Percentiles rank a stretch among this genome's conserved stretches.
Evolutionary conservation across 2,888 invertebrate genomes (phyloP).

Genomic region (Drosophila pseudotalamancana): DNA sequence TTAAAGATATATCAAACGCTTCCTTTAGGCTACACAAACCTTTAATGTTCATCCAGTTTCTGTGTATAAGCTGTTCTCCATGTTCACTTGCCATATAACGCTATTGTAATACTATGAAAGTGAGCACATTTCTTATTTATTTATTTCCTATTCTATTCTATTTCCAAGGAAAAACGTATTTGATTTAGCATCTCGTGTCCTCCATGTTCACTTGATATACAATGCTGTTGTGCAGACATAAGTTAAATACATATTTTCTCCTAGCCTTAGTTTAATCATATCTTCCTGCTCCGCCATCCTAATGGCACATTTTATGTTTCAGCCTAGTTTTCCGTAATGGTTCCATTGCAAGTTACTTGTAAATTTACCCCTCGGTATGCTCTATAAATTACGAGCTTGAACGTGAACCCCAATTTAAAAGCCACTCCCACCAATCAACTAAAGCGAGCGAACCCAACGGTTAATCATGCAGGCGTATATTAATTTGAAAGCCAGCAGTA

Average conservation of each 20-base stretch:
- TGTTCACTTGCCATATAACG: background rate
- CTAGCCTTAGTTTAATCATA: background rate
- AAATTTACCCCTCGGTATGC: background rate
- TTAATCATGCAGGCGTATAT: constrained; percentile 40
- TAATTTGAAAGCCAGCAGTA: constrained; percentile 21
- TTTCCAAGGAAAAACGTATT: too few species aligned
- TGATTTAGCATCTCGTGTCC: too few species aligned
- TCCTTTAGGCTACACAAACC: too few species aligned
- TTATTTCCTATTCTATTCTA: background rate
- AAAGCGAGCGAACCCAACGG: constrained; percentile 8
- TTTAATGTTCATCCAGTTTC: too few species aligned
- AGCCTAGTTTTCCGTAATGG: background rate
- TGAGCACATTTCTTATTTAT: background rate
- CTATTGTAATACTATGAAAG: background rate
- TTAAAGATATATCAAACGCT: too few species aligned
- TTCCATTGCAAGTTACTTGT: background rate
- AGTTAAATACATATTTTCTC: background rate
- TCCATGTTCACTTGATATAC: background rate
- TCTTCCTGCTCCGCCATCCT: background rate
- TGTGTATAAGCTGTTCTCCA: background rate
- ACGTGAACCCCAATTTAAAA: constrained; percentile 10
- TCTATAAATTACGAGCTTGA: constrained; percentile 23
- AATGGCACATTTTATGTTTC: background rate
- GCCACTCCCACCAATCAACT: constrained; percentile 14
- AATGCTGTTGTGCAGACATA: background rate